Conservation (phyloP, 2,888 invertebrate genomes). For the Perdita meconis region DNA sequence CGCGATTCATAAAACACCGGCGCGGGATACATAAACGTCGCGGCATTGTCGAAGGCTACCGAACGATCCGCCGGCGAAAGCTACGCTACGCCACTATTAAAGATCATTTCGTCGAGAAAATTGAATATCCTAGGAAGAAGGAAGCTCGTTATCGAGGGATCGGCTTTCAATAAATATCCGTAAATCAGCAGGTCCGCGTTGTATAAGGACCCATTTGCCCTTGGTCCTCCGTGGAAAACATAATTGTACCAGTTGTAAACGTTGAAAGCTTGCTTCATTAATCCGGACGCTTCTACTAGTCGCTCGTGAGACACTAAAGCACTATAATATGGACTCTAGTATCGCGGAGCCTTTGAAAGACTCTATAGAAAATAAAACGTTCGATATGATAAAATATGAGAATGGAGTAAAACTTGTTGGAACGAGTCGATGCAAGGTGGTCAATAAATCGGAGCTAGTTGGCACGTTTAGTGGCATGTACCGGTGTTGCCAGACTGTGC, state of each 20-base stretch:
- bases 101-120: background rate
- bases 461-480: too few relatives aligned
- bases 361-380: too few relatives aligned
- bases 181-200: slow-evolving; percentile 22
- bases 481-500: too few relatives aligned
- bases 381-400: too few relatives aligned
- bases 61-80: background rate
- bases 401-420: background rate
- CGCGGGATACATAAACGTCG: background rate
- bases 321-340: too few relatives aligned
- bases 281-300: background rate
- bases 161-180: background rate
- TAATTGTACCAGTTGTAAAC: slow-evolving; percentile 4
- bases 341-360: too few relatives aligned
- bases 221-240: background rate
- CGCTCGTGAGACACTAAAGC: too few relatives aligned
- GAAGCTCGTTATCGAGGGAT: slow-evolving; percentile 29
- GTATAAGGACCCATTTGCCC: slow-evolving; percentile 19
- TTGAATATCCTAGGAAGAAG: slow-evolving; percentile 29
- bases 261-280: slow-evolving; percentile 2
- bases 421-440: background rate
- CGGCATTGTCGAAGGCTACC: background rate
- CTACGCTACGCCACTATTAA: background rate
- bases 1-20: background rate
- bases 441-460: slow-evolving; percentile 10